These are phyloP conservation scores for Crotalus viridis DNA, from an alignment of 2,113 vertebrate genomes.

Conservation along the genomic window DNA sequence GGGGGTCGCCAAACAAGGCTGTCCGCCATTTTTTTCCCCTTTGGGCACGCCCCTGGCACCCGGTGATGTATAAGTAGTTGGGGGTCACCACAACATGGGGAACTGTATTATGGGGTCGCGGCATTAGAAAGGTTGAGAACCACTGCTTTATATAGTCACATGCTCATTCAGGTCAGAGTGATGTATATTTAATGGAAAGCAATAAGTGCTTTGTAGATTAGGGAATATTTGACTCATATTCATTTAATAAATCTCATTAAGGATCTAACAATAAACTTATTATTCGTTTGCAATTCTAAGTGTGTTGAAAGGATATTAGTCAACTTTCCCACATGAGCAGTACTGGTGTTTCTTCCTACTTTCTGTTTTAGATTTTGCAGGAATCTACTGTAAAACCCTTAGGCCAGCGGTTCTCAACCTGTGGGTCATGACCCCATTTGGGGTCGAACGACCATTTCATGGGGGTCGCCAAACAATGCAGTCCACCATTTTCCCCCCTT, in stretches of 20 bases:
- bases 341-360: slow-evolving; percentile 32
- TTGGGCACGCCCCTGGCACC: too few relatives aligned
- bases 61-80: too few relatives aligned
- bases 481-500: too few relatives aligned
- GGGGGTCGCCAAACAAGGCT: too few relatives aligned
- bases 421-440: too few relatives aligned
- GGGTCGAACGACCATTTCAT: too few relatives aligned
- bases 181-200: slow-evolving; percentile 43
- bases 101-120: too few relatives aligned
- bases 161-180: slow-evolving; percentile 37
- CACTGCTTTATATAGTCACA: slow-evolving; percentile 42
- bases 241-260: slow-evolving; percentile 66
- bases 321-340: slow-evolving; percentile 16
- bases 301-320: slow-evolving; percentile 50
- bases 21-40: too few relatives aligned
- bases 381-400: neutral
- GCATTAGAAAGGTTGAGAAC: too few relatives aligned
- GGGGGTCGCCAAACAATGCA: too few relatives aligned
- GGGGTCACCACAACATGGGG: too few relatives aligned
- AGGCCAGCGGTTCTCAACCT: too few relatives aligned
- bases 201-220: slow-evolving; percentile 49
- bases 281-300: slow-evolving; percentile 53
- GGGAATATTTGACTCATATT: slow-evolving; percentile 49
- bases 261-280: slow-evolving; percentile 64
- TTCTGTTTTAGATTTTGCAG: slow-evolving; percentile 30